These are phyloP conservation scores for Acanthurus lineatus DNA, from an alignment of 2,797 vertebrate genomes.

Conservation along the genomic window DNA sequence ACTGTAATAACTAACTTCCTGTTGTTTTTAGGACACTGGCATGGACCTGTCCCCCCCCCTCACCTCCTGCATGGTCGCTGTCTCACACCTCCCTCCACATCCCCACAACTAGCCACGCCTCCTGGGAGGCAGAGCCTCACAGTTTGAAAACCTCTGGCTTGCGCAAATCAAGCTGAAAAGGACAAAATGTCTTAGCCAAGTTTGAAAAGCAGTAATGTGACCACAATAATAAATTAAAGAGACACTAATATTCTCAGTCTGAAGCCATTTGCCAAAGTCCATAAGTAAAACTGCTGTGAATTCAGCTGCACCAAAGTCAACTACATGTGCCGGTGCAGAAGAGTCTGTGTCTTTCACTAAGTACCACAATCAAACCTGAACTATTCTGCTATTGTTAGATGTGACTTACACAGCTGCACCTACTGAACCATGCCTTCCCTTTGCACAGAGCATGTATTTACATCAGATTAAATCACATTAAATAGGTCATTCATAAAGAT, in stretches of 20 bases:
- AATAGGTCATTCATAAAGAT: conserved; percentile 36
- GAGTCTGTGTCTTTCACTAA: conserved; percentile 26
- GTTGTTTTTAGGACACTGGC: neutral
- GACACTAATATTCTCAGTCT: conserved; percentile 54
- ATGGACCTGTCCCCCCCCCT: neutral
- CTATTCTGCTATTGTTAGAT: conserved; percentile 18
- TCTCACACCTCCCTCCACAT: neutral
- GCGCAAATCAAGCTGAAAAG: conserved; percentile 41
- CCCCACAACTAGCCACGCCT: neutral
- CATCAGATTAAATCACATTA: conserved; percentile 13
- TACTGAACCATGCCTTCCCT: conserved; percentile 12
- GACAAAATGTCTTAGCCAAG: conserved; percentile 39
- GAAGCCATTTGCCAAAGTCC: conserved; percentile 46
- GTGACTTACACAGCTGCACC: conserved; percentile 24
- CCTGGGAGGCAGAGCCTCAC: neutral
- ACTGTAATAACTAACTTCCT: neutral
- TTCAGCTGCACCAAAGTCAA: neutral
- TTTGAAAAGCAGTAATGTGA: conserved; percentile 37
- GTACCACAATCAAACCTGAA: conserved; percentile 17
- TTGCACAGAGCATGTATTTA: conserved; percentile 19
- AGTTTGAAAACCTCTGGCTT: conserved; percentile 19
- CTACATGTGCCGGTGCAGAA: conserved; percentile 38
- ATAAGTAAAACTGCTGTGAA: conserved; percentile 34
- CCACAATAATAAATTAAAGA: conserved; percentile 67
- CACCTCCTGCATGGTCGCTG: neutral